A percentile compares a stretch with the other conserved stretches of the same genome.
Conservation (phyloP, 2,113 vertebrate species). For the Myiozetetes cayanensis region DNA sequence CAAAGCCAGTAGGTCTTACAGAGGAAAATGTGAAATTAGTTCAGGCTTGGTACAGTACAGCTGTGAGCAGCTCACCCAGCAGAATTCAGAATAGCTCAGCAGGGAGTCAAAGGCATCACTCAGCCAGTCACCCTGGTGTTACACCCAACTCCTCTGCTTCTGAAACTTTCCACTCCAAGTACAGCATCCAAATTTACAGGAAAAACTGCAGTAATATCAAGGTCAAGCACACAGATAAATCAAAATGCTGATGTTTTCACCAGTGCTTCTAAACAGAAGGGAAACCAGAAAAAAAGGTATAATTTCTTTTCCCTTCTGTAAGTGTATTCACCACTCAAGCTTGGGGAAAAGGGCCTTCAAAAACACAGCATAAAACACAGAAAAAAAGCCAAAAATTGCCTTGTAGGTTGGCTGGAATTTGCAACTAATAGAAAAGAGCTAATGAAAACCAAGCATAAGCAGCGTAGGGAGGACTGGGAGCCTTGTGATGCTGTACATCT, state of each 20-base stretch:
- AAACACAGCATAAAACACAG: neutral
- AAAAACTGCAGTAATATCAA: neutral
- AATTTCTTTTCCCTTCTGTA: neutral
- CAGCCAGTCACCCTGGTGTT: neutral
- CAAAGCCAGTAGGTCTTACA: neutral
- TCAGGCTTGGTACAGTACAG: neutral
- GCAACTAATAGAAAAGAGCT: neutral
- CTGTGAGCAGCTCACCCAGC: accelerated
- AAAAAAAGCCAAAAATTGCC: neutral
- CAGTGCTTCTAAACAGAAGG: neutral
- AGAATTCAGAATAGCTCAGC: neutral
- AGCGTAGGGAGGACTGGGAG: neutral
- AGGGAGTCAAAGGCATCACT: neutral
- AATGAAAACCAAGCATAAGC: neutral
- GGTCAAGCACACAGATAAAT: neutral
- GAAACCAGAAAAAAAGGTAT: neutral
- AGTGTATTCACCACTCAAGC: neutral
- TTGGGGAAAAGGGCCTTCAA: neutral
- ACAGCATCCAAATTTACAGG: neutral
- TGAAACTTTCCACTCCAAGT: neutral
- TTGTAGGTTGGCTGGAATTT: neutral
- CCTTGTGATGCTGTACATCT: neutral
- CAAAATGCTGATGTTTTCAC: accelerated
- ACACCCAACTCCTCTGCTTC: neutral
- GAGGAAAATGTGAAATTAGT: neutral